These are phyloP conservation scores for Anarrhichthys ocellatus DNA, from an alignment of 2,113 vertebrate genomes.

Conservation along the genomic window DNA sequence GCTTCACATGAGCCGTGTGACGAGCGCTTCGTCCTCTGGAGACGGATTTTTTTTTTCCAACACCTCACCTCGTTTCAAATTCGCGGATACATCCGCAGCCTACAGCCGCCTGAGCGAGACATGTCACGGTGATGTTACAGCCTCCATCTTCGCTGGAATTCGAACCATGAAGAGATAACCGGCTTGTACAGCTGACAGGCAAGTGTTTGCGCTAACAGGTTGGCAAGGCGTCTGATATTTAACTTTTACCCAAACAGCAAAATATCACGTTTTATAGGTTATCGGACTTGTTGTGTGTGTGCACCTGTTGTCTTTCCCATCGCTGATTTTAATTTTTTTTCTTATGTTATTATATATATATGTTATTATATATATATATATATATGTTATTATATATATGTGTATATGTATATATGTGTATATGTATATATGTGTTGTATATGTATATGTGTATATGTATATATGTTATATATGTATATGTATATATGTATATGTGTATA, in stretches of 20 bases:
- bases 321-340: not conserved
- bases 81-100: not conserved
- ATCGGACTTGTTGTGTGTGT: not conserved
- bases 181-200: slow-evolving; percentile 54
- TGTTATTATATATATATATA: too few species aligned
- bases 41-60: not conserved
- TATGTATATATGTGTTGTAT: too few species aligned
- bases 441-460: too few species aligned
- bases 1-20: not conserved
- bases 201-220: slow-evolving; percentile 68
- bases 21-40: not conserved
- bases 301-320: not conserved
- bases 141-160: slow-evolving; percentile 53
- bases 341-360: not conserved
- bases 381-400: too few species aligned
- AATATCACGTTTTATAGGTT: not conserved
- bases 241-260: slow-evolving; percentile 13
- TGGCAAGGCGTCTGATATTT: slow-evolving; percentile 16
- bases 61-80: not conserved
- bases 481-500: not conserved
- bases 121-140: slow-evolving; percentile 32
- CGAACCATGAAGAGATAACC: slow-evolving; percentile 62
- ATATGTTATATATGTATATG: too few species aligned
- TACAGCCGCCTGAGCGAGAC: not conserved
- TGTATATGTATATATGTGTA: too few species aligned